phyloP scores from a whole-genome alignment of 2,888 invertebrate species.

The Tenthredo scrophulariae region DNA sequence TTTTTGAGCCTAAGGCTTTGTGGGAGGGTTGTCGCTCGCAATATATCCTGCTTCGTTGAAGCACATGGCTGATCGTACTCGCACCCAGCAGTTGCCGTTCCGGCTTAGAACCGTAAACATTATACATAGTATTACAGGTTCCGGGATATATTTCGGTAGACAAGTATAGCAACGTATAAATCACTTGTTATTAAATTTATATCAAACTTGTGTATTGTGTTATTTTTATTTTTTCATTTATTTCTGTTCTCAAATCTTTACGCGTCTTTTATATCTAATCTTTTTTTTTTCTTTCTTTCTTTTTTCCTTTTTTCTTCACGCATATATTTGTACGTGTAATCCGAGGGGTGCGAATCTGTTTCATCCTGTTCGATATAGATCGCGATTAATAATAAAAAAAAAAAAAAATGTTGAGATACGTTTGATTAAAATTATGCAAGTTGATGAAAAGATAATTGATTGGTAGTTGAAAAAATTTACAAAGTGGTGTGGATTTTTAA shows the following conservation, averaged over 20 bases:
- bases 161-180: background rate
- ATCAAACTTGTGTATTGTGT: background rate
- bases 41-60: conserved; percentile 63
- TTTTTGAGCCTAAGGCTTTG: conserved; percentile 62
- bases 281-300: background rate
- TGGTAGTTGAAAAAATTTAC: background rate
- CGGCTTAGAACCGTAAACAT: conserved; percentile 51
- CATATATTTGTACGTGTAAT: background rate
- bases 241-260: background rate
- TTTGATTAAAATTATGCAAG: background rate
- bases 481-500: background rate
- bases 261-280: background rate
- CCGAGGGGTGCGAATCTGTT: background rate
- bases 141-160: background rate
- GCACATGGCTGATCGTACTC: conserved; percentile 58
- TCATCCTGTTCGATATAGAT: background rate
- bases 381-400: background rate
- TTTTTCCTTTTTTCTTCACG: background rate
- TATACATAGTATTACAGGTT: background rate
- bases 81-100: conserved; percentile 45
- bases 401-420: background rate
- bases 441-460: no score
- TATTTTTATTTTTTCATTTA: background rate
- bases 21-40: conserved; percentile 63
- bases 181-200: background rate